phyloP scores from a whole-genome alignment of 2,113 vertebrate genomes.

The Arenaria interpres region DNA sequence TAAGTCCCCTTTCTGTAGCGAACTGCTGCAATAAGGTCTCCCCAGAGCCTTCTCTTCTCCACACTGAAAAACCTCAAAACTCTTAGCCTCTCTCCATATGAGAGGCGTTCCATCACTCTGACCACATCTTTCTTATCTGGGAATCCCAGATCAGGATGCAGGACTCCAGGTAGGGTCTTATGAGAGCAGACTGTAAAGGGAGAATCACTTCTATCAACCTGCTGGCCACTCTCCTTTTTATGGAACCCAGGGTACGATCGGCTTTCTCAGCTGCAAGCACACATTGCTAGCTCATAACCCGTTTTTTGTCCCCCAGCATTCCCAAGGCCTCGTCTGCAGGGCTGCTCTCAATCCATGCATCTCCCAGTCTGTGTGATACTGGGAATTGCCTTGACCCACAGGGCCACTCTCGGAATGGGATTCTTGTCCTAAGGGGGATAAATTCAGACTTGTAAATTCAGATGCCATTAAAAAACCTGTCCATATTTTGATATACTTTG shows the following conservation, averaged over 20 bases:
- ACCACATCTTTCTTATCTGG: neutral
- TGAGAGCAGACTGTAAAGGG: neutral
- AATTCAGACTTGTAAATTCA: neutral
- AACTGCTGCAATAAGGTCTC: neutral
- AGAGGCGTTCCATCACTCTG: neutral
- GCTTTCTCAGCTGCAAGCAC: neutral
- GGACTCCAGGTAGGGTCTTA: neutral
- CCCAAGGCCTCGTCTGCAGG: neutral
- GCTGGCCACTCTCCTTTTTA: neutral
- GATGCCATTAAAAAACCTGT: neutral
- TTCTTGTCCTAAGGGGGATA: neutral
- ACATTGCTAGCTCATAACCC: accelerated
- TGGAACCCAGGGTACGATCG: neutral
- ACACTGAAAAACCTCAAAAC: neutral
- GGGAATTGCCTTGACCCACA: neutral
- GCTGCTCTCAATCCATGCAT: accelerated
- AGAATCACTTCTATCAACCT: accelerated
- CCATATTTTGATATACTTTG: neutral
- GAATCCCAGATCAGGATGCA: neutral
- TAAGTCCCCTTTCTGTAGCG: neutral
- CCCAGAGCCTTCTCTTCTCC: neutral
- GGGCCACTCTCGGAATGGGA: neutral
- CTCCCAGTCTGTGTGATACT: accelerated
- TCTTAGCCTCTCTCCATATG: neutral
- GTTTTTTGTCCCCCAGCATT: neutral